Evolutionary conservation across 92 coral and sea anemone genomes (phyloP), one percentile per base, ranked within the genome.

Genomic region (Diadumene lineata): DNA sequence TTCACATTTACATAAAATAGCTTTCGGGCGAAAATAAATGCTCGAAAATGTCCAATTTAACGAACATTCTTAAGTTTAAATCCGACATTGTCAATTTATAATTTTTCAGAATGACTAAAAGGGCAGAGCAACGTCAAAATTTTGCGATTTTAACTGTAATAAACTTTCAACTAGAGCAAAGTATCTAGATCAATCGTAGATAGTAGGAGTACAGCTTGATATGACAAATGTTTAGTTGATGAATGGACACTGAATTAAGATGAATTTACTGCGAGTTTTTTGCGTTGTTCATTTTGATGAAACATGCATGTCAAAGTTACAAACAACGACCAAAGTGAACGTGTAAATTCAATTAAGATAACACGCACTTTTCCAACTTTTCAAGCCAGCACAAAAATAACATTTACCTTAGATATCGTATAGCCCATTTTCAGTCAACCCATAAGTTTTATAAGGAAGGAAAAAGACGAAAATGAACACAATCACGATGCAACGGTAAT

Each of bases 381-480:
- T 13, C 32, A 33, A 43, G 1, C 19, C 56, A 33, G 26, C 10
- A 72, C 53, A 23, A n/a, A 3, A 72, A 56, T 51, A 56, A 34
- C 9, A 72, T 66, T 22, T 72, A 72, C 77, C 77, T 72, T 72
- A 28, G 31, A 19, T n/a, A 33, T 72, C 56, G 32, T 72, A 28
- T 33, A 22, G 38, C 31, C 62, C 77, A 72, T 72, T 72, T 72
- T 72, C 66, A 32, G 48, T 72, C 48, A 72, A 57, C 31, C 66
- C 77, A 72, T 72, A 56, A 38, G 75, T 60, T 13, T 56, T 31
- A n/a, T 17, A 25, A 56, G 38, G 55, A 31, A 56, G 77, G 51
- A 72, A 23, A 34, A 17, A 30, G 21, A 6, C 34, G 34, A 1
- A 24, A 27, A 10, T n/a, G 19, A 17, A 15, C 65, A 26, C 50